These are phyloP conservation scores for Phoxinus phoxinus DNA, from an alignment of 2,113 vertebrate species.

Conservation along the genomic window DNA sequence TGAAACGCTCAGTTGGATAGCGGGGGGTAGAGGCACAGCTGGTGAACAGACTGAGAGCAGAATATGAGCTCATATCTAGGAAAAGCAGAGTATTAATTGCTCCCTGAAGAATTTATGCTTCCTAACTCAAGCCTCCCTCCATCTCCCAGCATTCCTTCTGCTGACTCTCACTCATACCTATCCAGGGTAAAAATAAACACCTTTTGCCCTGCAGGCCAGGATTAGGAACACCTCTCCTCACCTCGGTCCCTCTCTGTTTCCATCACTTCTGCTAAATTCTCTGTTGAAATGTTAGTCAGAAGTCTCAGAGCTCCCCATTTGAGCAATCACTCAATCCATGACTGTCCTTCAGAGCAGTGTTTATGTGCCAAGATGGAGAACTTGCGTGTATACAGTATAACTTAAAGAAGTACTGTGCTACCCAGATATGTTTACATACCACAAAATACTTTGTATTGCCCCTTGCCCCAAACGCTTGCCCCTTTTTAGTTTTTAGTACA, in stretches of 20 bases:
- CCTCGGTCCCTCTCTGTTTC: not conserved
- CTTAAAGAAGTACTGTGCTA: no score
- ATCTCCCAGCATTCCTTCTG: constrained; percentile 54
- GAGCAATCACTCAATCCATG: constrained; percentile 4
- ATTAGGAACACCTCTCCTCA: constrained; percentile 64
- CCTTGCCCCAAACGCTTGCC: no score
- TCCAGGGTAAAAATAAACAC: constrained; percentile 70
- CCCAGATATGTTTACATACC: no score
- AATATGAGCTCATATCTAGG: constrained; percentile 67
- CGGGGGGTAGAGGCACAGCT: constrained; percentile 41
- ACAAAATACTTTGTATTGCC: no score
- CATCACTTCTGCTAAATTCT: not conserved
- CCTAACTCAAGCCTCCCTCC: constrained; percentile 47
- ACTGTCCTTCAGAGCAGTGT: not conserved
- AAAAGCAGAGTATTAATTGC: constrained; percentile 69
- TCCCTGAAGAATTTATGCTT: constrained; percentile 67
- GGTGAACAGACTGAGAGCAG: constrained; percentile 57
- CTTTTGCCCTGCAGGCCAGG: constrained; percentile 69
- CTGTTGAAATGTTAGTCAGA: not conserved
- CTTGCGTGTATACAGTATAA: no score
- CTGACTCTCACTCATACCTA: constrained; percentile 66
- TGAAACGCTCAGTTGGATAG: constrained; percentile 34
- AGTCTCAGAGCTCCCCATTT: not conserved
- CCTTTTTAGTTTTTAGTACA: no score
- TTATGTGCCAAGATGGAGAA: no score